These are phyloP conservation scores for Agelastica alni DNA, from an alignment of 2,888 invertebrate genomes.

Conservation along the genomic window DNA sequence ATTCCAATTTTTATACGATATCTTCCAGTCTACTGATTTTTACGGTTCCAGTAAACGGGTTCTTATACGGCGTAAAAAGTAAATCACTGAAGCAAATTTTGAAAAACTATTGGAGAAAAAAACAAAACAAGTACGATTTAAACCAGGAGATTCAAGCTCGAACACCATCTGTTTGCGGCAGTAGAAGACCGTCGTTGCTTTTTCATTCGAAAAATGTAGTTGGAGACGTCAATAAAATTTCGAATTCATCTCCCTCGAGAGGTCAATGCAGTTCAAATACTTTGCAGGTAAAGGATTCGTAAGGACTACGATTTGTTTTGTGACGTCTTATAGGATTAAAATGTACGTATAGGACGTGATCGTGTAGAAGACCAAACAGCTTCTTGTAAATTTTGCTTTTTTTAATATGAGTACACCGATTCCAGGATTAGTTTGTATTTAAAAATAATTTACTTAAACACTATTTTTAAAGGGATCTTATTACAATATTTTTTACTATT, in stretches of 20 bases:
- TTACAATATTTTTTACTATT: too few relatives aligned
- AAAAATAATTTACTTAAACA: too few relatives aligned
- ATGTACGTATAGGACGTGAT: neutral
- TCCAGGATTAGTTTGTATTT: too few relatives aligned
- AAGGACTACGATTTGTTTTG: neutral
- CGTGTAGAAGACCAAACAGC: constrained; percentile 14
- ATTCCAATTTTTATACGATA: constrained; percentile 61
- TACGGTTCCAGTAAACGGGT: constrained; percentile 75
- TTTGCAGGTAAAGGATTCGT: constrained; percentile 54
- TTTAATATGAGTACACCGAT: too few relatives aligned
- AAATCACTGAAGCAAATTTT: constrained; percentile 72
- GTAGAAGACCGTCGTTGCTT: constrained; percentile 66
- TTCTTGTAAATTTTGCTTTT: too few relatives aligned
- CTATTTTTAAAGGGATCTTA: too few relatives aligned
- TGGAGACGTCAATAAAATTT: constrained; percentile 11
- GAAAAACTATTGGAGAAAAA: constrained; percentile 77
- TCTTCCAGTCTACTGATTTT: constrained; percentile 70
- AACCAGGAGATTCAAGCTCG: constrained; percentile 81
- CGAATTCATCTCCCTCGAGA: constrained; percentile 1
- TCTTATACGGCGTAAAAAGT: constrained; percentile 77
- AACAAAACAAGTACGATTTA: constrained; percentile 77
- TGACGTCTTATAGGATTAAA: constrained; percentile 3
- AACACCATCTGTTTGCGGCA: constrained; percentile 78
- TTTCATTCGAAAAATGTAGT: constrained; percentile 7
- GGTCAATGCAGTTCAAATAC: constrained; percentile 65